These are phyloP conservation scores for Morone chrysops DNA, from an alignment of 2,113 vertebrate genomes.

Conservation along the genomic window DNA sequence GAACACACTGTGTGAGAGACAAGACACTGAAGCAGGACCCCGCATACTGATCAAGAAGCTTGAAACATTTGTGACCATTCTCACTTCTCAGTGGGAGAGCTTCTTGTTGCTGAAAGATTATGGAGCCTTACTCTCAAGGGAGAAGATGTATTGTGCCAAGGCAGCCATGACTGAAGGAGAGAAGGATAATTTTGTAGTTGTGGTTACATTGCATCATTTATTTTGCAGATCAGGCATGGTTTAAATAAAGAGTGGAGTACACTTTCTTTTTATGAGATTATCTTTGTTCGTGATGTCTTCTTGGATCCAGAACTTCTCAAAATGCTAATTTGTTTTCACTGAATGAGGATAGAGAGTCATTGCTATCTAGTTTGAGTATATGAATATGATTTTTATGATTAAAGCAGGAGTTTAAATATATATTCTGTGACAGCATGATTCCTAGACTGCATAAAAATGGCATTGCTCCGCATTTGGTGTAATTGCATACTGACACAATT, in stretches of 20 bases:
- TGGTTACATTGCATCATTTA: background rate
- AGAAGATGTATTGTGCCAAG: constrained; percentile 16
- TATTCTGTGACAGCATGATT: background rate
- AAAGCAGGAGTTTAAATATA: background rate
- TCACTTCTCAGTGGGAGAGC: constrained; percentile 68
- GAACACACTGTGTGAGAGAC: constrained; percentile 51
- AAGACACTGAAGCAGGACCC: constrained; percentile 34
- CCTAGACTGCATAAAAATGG: background rate
- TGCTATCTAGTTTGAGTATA: background rate
- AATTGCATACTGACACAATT: background rate
- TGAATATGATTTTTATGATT: background rate
- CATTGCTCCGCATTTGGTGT: background rate
- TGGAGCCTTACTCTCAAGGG: constrained; percentile 43
- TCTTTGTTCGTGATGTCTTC: background rate
- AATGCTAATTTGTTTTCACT: background rate
- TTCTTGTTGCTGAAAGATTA: constrained; percentile 65
- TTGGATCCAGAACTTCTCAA: too few species aligned
- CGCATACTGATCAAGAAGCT: constrained; percentile 70
- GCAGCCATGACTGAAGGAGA: constrained; percentile 14
- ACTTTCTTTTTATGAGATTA: background rate
- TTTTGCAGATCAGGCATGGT: background rate
- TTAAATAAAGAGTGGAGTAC: background rate
- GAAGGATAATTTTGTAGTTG: background rate
- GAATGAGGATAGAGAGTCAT: background rate
- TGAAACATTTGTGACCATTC: constrained; percentile 57